These are phyloP conservation scores for Drosophila sproati DNA, from an alignment of 1,140 invertebrate genomes.

Conservation along the genomic window DNA sequence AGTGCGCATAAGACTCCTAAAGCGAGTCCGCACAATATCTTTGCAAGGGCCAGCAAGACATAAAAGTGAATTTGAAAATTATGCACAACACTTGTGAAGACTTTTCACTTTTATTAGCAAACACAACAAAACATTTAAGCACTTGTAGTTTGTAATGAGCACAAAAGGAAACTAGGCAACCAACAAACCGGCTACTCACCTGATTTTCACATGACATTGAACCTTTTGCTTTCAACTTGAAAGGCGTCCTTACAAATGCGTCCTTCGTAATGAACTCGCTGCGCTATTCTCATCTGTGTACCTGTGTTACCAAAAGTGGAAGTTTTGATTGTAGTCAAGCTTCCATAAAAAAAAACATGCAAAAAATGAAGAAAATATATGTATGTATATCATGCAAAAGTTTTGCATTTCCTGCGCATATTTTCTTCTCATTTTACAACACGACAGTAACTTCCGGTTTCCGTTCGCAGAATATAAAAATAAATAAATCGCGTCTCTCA, in stretches of 20 bases:
- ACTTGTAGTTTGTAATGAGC: conserved; percentile 23
- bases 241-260: conserved; percentile 65
- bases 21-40: conserved; percentile 30
- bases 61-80: conserved; percentile 78
- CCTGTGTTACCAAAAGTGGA: conserved; percentile 8
- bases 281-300: conserved; percentile 23
- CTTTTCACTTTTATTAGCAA: conserved; percentile 40
- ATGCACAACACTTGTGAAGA: conserved; percentile 58
- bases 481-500: conserved; percentile 42
- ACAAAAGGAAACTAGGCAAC: conserved; percentile 17
- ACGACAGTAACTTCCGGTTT: conserved; percentile 74
- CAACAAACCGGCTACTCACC: conserved; percentile 5
- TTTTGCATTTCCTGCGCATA: conserved; percentile 76
- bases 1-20: conserved; percentile 46
- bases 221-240: conserved; percentile 58
- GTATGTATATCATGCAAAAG: conserved; percentile 52
- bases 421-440: conserved; percentile 76
- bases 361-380: conserved; percentile 12
- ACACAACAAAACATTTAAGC: conserved; percentile 12
- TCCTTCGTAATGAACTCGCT: conserved; percentile 28
- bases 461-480: conserved; percentile 70
- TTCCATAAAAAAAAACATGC: conserved; percentile 20
- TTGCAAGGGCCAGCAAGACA: conserved; percentile 37
- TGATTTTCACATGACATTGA: conserved; percentile 68
- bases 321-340: conserved; percentile 40